These are phyloP conservation scores for Rhabdomys dilectus DNA, from an alignment of 2,113 vertebrate genomes.

Conservation along the genomic window DNA sequence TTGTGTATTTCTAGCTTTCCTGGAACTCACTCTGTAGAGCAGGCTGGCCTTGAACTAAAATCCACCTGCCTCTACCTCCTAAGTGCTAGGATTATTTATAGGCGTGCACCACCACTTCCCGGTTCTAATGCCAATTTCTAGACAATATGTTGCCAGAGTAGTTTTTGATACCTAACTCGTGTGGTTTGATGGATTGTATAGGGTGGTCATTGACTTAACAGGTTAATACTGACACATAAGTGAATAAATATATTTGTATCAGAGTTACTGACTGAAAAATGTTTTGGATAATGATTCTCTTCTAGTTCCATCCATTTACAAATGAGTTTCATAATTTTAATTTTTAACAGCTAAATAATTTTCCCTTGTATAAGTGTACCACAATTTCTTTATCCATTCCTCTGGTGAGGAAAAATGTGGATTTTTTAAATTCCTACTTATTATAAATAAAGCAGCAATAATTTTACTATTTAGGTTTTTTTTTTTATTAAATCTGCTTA, in stretches of 20 bases:
- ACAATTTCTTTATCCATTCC: background rate
- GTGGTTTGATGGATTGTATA: background rate
- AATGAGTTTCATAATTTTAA: background rate
- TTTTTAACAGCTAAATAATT: background rate
- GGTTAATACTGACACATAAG: background rate
- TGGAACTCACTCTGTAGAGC: too few relatives aligned
- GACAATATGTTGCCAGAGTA: background rate
- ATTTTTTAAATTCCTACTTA: too few relatives aligned
- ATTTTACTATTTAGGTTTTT: background rate
- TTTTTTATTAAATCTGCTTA: background rate
- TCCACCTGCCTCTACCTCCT: too few relatives aligned
- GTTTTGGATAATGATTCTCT: background rate
- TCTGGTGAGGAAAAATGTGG: background rate
- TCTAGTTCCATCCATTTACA: background rate
- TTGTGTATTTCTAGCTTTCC: too few relatives aligned
- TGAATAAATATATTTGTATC: background rate
- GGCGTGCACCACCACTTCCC: too few relatives aligned
- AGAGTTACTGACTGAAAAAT: background rate
- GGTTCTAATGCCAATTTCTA: background rate
- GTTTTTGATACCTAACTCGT: background rate
- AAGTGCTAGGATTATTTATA: too few relatives aligned
- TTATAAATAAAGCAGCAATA: background rate
- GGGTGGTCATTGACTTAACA: background rate
- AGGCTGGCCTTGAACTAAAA: too few relatives aligned
- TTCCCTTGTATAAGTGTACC: background rate